Evolutionary conservation across 2,113 vertebrate genomes (phyloP).

Genomic region (Perca fluviatilis): DNA sequence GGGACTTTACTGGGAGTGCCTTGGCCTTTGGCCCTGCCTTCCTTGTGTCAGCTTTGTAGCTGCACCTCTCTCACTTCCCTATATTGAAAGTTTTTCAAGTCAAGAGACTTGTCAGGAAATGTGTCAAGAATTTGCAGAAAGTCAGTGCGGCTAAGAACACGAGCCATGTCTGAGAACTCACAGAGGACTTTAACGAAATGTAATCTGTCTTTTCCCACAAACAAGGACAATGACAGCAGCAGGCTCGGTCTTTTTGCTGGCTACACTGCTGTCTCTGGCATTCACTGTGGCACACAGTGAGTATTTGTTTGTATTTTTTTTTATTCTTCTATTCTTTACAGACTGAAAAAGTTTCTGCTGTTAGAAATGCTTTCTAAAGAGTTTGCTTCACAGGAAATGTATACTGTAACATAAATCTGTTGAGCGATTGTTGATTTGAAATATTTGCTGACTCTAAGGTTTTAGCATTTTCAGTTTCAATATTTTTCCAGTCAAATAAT

Average conservation of each 20-base stretch:
- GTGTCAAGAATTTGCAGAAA: conserved; percentile 18
- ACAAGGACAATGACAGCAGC: conserved; percentile 17
- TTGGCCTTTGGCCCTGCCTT: conserved; percentile 7
- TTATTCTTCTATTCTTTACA: neutral
- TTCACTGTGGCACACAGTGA: conserved; percentile 31
- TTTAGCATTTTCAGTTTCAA: neutral
- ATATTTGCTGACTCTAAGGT: neutral
- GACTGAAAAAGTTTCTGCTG: neutral
- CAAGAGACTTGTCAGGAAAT: conserved; percentile 1
- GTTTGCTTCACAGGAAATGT: neutral
- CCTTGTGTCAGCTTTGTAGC: neutral
- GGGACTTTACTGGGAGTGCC: conserved; percentile 34
- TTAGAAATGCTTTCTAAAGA: neutral
- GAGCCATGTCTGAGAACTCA: neutral
- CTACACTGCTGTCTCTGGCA: conserved; percentile 14
- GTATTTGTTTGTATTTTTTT: conserved; percentile 20
- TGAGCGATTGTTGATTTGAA: neutral
- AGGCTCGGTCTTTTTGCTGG: neutral
- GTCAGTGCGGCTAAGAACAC: neutral
- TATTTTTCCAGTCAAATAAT: neutral
- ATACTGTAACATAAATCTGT: too few relatives aligned
- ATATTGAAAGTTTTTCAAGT: neutral
- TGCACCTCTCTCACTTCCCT: conserved; percentile 59
- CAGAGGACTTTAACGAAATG: neutral
- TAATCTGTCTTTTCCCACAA: conserved; percentile 8